phyloP scores from a whole-genome alignment of 2,113 vertebrate genomes.

The Sminthopsis crassicaudata region DNA sequence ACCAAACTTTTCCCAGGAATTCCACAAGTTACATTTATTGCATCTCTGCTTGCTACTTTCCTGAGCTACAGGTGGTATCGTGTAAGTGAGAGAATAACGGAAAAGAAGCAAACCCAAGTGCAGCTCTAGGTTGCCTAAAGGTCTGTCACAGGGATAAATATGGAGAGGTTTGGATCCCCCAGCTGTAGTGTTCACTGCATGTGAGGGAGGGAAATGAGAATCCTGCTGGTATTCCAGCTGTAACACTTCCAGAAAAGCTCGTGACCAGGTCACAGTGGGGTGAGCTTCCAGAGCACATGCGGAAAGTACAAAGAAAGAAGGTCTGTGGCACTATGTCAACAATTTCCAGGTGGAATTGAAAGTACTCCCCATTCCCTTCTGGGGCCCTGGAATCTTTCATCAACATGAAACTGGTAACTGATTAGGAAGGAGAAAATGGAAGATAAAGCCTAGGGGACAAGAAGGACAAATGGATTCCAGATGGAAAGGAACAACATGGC shows the following conservation, averaged over 20 bases:
- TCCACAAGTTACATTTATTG: too few species aligned
- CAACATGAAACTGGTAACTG: constrained; percentile 61
- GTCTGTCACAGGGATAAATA: accelerated
- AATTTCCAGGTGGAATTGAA: constrained; percentile 68
- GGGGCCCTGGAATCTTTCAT: constrained; percentile 51
- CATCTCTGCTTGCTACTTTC: not conserved
- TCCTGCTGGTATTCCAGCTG: not conserved
- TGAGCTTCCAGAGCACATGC: not conserved
- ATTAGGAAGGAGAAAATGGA: constrained; percentile 63
- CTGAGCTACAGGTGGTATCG: not conserved
- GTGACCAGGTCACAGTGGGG: not conserved
- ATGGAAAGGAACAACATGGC: not conserved
- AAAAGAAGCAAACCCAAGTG: not conserved
- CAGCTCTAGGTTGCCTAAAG: not conserved
- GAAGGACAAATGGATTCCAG: constrained; percentile 73
- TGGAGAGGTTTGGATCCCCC: not conserved
- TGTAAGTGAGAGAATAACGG: not conserved
- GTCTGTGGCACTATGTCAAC: constrained; percentile 26
- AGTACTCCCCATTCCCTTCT: constrained; percentile 23
- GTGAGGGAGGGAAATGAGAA: not conserved
- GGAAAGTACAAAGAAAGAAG: constrained; percentile 34
- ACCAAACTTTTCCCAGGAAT: not conserved
- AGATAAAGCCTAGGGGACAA: constrained; percentile 53
- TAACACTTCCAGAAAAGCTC: not conserved
- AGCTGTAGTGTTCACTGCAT: not conserved